phyloP scores from a whole-genome alignment of 1,140 invertebrate species.

The Atta texana region DNA sequence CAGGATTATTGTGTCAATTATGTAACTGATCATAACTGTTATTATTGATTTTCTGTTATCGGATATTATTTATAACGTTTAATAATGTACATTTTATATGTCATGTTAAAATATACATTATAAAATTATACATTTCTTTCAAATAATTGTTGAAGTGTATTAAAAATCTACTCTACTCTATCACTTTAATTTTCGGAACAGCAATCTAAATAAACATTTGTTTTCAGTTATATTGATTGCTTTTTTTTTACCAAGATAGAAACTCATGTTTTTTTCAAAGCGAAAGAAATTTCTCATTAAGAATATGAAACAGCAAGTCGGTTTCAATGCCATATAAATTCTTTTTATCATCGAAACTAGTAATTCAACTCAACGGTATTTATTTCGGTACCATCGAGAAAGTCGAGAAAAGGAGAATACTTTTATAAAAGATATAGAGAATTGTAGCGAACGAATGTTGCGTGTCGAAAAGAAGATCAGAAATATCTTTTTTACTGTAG shows the following conservation, averaged over 20 bases:
- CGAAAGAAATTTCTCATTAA: constrained; percentile 25
- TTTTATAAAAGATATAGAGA: constrained; percentile 15
- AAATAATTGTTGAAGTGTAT: not conserved
- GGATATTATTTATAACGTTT: not conserved
- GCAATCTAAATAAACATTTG: not conserved
- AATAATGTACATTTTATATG: not conserved
- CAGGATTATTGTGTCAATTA: constrained; percentile 27
- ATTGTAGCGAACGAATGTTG: not conserved
- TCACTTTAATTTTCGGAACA: not conserved
- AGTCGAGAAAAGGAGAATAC: constrained; percentile 16
- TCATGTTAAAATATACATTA: not conserved
- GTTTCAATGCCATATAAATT: not conserved
- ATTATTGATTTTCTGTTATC: constrained; percentile 28
- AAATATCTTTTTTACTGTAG: constrained; percentile 25
- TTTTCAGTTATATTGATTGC: not conserved
- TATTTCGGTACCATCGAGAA: constrained; percentile 18
- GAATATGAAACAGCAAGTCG: constrained; percentile 31
- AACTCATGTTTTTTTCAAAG: not conserved
- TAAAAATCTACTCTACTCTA: not conserved
- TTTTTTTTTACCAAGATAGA: constrained; percentile 13
- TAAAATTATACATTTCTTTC: not conserved
- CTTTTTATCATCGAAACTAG: constrained; percentile 19
- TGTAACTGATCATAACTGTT: constrained; percentile 26
- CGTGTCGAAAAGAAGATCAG: not conserved
- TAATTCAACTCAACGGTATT: constrained; percentile 54